Evolutionary conservation across 2,113 vertebrate genomes (phyloP).

Genomic region (Miniopterus natalensis): DNA sequence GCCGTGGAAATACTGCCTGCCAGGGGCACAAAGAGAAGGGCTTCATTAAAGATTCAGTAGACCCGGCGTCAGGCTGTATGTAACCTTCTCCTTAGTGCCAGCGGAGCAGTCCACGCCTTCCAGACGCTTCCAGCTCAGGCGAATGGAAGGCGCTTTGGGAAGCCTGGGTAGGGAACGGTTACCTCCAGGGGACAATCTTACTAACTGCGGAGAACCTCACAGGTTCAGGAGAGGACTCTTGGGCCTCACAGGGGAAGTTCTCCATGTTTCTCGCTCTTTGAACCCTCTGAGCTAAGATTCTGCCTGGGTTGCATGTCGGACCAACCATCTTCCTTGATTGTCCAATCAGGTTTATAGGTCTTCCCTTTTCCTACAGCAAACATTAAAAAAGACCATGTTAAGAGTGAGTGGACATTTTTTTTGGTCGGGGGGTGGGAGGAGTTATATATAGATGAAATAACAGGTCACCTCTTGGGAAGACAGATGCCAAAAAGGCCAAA

Average conservation of each 20-base stretch:
- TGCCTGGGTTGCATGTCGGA: background rate
- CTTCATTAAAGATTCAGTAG: background rate
- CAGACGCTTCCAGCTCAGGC: background rate
- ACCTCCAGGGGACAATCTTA: background rate
- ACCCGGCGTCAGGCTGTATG: background rate
- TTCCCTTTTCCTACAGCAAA: background rate
- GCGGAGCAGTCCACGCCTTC: background rate
- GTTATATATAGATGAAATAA: background rate
- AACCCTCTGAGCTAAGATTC: background rate
- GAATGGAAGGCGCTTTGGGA: background rate
- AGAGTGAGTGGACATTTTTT: background rate
- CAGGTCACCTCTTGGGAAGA: background rate
- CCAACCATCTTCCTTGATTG: slow-evolving; percentile 35
- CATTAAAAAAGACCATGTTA: background rate
- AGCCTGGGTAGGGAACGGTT: background rate
- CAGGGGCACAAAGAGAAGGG: background rate
- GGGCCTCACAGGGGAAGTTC: background rate
- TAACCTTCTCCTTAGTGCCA: background rate
- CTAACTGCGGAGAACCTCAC: background rate
- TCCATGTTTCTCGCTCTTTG: background rate
- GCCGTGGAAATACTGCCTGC: background rate
- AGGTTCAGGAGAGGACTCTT: background rate
- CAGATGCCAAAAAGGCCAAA: background rate
- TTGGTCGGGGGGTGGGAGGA: accelerated
- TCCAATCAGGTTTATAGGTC: background rate